Base-by-base conservation (phyloP, 2,888 invertebrate species). In the Furcula furcula region DNA sequence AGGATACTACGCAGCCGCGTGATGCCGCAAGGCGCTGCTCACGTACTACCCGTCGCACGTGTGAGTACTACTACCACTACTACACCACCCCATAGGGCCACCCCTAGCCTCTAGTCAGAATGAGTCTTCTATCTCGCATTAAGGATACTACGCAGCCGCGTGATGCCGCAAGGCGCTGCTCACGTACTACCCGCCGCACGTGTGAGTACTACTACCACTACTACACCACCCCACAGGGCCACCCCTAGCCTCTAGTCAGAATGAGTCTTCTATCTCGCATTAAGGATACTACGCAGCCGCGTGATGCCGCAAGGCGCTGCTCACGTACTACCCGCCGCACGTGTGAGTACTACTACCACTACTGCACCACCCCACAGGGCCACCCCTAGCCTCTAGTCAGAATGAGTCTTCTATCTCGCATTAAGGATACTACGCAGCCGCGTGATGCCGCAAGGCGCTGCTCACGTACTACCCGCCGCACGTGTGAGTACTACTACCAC, bases 401-500 rank as follows among this genome's bases (percentile, higher is more conserved):
- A n/a, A n/a, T n/a, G n/a, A n/a, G n/a, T n/a, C n/a, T n/a, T n/a
- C n/a, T n/a, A n/a, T n/a, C n/a, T n/a, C n/a, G n/a, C n/a, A n/a
- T n/a, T n/a, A n/a, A n/a, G n/a, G 79, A 1, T 77, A 77, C 74
- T 74, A 80, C 68, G 67, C 87, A 92, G 58, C 84, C 91, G 50
- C 90, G 85, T 46, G 73, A 73, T 30, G 86, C 87, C 85, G 90
- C 33, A 94, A 94, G 82, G 92, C 95, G 65, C 91, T 95, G 35
- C 84, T 97, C 45, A 93, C 93, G 27, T 97, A 97, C 95, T 92
- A 92, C 73, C 97, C 97, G 40, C 90, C 91, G 40, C 91, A 96
- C 77, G 93, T 97, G 97, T 97, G 89, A 94, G 96, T 93, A 58
- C n/a, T n/a, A n/a, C n/a, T n/a, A n/a, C n/a, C n/a, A n/a, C n/a